Evolutionary conservation across 1,140 invertebrate species (phyloP), one percentile per base, ranked within the genome.

Genomic region (Frieseomelitta varia): DNA sequence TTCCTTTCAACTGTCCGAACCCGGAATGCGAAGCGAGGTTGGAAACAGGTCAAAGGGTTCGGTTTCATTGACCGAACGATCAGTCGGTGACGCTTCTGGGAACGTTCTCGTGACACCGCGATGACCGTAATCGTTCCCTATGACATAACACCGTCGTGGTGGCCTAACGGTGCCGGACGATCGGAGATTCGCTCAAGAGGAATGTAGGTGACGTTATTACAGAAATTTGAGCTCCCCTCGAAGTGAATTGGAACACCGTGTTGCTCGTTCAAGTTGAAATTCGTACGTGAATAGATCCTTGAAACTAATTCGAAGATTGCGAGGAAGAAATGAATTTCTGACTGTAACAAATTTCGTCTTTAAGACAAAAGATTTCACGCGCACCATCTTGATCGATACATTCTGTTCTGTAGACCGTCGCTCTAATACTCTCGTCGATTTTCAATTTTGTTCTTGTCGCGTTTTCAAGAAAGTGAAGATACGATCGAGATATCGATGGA

Each of bases 71-170:
- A 21, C 10, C 15, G 55, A n/a, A 58, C 21, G 53, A 77, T 83
- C 53, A 51, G 39, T 6, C 51, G 47, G 30, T 71, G 81, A 56
- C 63, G 73, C 73, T 68, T 68, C 73, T 77, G 81, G 51, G 81
- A 82, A 77, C 53, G 34, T 82, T 77, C 27, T 12, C 24, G 53
- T 19, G 61, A 47, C 74, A 30, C 27, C 55, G 30, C 65, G 30
- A 68, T 83, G 75, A 83, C 75, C 81, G 53, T 78, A 83, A 78
- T 83, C 53, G 27, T 71, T 55, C 24, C 6, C 81, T 24, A 27
- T 79, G 75, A 78, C 75, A 71, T 79, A 83, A 83, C 17, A 3
- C 21, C 24, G 15, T 8, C n/a, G 51, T 30, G n/a, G 21, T 34
- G 47, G 47, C 73, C 34, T 77, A 77, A 78, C 55, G 53, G 30